Conservation (phyloP, 2,113 vertebrate genomes). For the Apodemus speciosus region DNA sequence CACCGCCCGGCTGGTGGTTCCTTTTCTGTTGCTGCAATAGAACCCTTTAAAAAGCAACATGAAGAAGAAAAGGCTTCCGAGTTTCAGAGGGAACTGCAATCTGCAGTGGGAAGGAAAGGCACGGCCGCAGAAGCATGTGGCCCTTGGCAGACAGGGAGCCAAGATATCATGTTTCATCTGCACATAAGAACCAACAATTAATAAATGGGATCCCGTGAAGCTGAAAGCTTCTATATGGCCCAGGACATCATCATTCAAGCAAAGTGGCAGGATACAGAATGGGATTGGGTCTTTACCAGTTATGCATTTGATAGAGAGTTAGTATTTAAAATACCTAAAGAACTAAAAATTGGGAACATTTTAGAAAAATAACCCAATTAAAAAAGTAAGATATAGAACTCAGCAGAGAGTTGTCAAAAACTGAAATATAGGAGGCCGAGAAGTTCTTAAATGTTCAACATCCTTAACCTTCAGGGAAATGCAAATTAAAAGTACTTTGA, state of each 20-base stretch:
- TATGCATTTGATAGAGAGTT: background rate
- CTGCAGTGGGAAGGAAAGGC: too few relatives aligned
- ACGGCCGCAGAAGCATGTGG: background rate
- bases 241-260: background rate
- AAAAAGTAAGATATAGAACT: background rate
- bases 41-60: background rate
- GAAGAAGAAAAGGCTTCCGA: background rate
- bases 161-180: background rate
- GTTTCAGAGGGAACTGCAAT: too few relatives aligned
- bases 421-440: background rate
- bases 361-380: background rate
- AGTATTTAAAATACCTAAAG: background rate
- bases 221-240: background rate
- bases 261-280: background rate
- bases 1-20: too few relatives aligned
- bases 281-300: background rate
- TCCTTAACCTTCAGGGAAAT: background rate
- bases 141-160: background rate
- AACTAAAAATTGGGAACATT: background rate
- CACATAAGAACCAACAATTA: background rate
- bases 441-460: background rate
- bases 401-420: background rate
- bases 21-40: background rate
- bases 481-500: background rate
- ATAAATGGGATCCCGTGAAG: background rate